phyloP scores from a whole-genome alignment of 2,113 vertebrate genomes.

The Oncorhynchus gorbuscha region DNA sequence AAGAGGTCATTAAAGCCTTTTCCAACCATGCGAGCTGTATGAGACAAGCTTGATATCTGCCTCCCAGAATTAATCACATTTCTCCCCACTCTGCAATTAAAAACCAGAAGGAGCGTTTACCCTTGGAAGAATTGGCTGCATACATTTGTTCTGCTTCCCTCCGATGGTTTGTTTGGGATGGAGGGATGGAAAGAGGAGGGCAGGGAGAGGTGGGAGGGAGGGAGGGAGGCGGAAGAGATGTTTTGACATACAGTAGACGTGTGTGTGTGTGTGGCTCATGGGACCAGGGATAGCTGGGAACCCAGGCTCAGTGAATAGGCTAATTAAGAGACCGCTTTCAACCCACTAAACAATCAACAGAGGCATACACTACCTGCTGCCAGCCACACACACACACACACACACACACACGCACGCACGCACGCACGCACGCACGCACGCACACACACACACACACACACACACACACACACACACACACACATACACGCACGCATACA shows the following conservation, averaged over 20 bases:
- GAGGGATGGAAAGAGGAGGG: neutral
- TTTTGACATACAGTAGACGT: conserved; percentile 1
- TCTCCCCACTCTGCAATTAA: conserved; percentile 59
- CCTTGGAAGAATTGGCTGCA: conserved; percentile 64
- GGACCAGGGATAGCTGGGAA: conserved; percentile 27
- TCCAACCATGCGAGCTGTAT: conserved; percentile 36
- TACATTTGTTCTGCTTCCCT: conserved; percentile 65
- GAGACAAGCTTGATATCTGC: conserved; percentile 51
- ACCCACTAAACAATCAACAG: conserved; percentile 55
- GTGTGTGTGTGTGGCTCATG: conserved; percentile 1
- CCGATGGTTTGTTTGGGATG: conserved; percentile 30
- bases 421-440: neutral
- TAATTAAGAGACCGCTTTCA: conserved; percentile 65
- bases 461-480: neutral
- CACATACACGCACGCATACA: neutral
- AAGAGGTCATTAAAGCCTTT: conserved; percentile 53
- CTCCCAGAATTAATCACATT: conserved; percentile 67
- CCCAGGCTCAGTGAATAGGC: conserved; percentile 42
- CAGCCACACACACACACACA: neutral
- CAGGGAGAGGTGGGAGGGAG: too few relatives aligned
- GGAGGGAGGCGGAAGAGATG: conserved; percentile 11
- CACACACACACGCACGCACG: neutral
- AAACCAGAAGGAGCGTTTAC: conserved; percentile 46
- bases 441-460: neutral
- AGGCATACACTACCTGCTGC: neutral